Evolutionary conservation across 2,797 vertebrate genomes (phyloP).

Genomic region (Darevskia mixta): DNA sequence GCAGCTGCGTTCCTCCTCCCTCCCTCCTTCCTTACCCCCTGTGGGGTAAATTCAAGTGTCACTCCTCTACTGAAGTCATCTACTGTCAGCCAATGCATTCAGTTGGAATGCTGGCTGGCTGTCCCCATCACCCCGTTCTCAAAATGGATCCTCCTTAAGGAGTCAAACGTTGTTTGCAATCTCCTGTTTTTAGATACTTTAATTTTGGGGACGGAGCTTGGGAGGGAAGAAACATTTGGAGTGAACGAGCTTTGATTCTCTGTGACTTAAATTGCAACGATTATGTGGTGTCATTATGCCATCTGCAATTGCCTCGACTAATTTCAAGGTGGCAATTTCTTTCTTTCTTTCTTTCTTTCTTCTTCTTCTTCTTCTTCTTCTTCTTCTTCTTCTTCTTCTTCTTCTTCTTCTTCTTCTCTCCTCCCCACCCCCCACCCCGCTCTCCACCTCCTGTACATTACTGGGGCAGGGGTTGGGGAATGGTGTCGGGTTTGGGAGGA

Average conservation of each 20-base stretch:
- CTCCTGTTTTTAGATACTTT: not conserved
- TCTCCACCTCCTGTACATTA: constrained; percentile 30
- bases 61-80: constrained; percentile 78
- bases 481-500: not conserved
- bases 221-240: constrained; percentile 15
- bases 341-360: too few relatives aligned
- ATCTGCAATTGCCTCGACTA: constrained; percentile 57
- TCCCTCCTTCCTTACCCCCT: constrained; percentile 60
- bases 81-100: constrained; percentile 74
- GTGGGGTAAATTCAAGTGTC: constrained; percentile 78
- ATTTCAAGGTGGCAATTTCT: constrained; percentile 64
- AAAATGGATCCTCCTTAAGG: constrained; percentile 55
- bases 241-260: constrained; percentile 34
- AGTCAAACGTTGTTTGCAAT: constrained; percentile 23
- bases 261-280: constrained; percentile 64
- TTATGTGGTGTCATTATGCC: constrained; percentile 71
- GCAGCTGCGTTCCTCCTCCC: constrained; percentile 76
- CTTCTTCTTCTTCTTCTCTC: not conserved
- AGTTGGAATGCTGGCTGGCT: constrained; percentile 66
- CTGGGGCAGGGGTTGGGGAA: not conserved
- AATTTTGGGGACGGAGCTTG: not conserved
- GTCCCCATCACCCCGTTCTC: constrained; percentile 54
- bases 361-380: too few relatives aligned
- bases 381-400: accelerated
- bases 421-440: too few relatives aligned